Percentiles rank a stretch among this genome's conserved stretches.
Evolutionary conservation across 2,888 invertebrate species (phyloP).

Genomic region (Drosophila silvestris): DNA sequence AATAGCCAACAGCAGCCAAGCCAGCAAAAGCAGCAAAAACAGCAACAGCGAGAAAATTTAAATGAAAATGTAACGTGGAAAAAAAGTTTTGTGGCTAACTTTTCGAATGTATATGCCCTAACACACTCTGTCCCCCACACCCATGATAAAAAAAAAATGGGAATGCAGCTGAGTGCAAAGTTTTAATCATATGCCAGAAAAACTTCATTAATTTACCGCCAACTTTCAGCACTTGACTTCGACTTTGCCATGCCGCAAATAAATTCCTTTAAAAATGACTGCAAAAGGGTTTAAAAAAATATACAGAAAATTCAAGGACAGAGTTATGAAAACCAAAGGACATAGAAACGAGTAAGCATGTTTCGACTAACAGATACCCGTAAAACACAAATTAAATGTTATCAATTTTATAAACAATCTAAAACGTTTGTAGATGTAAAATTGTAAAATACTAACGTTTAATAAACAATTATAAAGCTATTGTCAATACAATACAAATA

Average conservation of each 20-base stretch:
- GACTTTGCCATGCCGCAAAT: slow-evolving; percentile 39
- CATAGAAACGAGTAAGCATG: slow-evolving; percentile 32
- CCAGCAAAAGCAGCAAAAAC: neutral
- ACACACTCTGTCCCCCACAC: neutral
- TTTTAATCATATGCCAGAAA: slow-evolving; percentile 71
- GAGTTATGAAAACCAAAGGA: slow-evolving; percentile 33
- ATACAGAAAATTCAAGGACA: neutral
- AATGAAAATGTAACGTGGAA: slow-evolving; percentile 42
- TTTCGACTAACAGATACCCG: slow-evolving; percentile 3
- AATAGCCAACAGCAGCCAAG: slow-evolving; percentile 18
- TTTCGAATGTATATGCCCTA: slow-evolving; percentile 35
- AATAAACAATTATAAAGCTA: neutral
- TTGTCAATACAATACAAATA: neutral
- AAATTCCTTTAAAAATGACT: slow-evolving; percentile 50
- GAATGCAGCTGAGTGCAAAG: slow-evolving; percentile 63
- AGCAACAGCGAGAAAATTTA: slow-evolving; percentile 34
- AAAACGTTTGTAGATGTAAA: neutral
- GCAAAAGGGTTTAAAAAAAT: slow-evolving; percentile 28
- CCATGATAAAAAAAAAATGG: slow-evolving; percentile 22
- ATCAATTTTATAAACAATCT: neutral
- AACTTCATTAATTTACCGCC: slow-evolving; percentile 72
- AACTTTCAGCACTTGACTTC: slow-evolving; percentile 63
- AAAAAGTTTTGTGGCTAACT: slow-evolving; percentile 46
- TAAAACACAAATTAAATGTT: neutral
- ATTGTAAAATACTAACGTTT: fast-evolving